Evolutionary conservation across 1,140 invertebrate genomes (phyloP).

Genomic region (Tetragonula clypearis): DNA sequence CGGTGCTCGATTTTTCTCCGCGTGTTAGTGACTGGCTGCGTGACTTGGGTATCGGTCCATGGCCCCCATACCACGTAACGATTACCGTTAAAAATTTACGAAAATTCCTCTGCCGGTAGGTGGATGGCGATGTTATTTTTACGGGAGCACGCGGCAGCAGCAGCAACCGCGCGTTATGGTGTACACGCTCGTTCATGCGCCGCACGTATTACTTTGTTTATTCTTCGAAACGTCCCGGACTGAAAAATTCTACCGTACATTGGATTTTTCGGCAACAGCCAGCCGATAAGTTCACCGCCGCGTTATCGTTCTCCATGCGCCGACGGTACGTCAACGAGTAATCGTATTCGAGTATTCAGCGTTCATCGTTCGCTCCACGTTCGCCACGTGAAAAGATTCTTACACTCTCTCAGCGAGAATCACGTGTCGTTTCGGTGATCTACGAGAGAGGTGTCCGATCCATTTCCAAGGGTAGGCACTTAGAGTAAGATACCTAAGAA

Average conservation of each 20-base stretch:
- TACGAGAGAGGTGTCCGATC: background rate
- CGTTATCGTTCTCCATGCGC: background rate
- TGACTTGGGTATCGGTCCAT: conserved; percentile 61
- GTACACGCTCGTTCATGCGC: conserved; percentile 25
- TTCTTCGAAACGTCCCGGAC: conserved; percentile 19
- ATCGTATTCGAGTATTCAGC: background rate
- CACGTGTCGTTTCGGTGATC: background rate
- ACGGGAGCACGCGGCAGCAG: conserved; percentile 21
- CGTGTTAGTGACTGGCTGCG: conserved; percentile 29
- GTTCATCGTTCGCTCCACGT: background rate
- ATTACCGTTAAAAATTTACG: conserved; percentile 69
- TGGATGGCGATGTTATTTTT: conserved; percentile 58
- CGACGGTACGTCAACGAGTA: background rate
- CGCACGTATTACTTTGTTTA: conserved; percentile 62
- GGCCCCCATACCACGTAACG: conserved; percentile 46
- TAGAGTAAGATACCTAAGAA: too few species aligned
- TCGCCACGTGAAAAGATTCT: background rate
- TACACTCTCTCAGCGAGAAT: background rate
- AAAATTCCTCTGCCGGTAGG: conserved; percentile 51
- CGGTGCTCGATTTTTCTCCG: too few species aligned
- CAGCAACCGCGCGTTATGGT: background rate
- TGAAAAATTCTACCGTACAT: conserved; percentile 1
- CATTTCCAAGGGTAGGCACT: too few species aligned
- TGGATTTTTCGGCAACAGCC: conserved; percentile 30
- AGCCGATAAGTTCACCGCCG: background rate